Base-by-base conservation (phyloP, 1,140 invertebrate genomes). In the Pomacea maculata region DNA sequence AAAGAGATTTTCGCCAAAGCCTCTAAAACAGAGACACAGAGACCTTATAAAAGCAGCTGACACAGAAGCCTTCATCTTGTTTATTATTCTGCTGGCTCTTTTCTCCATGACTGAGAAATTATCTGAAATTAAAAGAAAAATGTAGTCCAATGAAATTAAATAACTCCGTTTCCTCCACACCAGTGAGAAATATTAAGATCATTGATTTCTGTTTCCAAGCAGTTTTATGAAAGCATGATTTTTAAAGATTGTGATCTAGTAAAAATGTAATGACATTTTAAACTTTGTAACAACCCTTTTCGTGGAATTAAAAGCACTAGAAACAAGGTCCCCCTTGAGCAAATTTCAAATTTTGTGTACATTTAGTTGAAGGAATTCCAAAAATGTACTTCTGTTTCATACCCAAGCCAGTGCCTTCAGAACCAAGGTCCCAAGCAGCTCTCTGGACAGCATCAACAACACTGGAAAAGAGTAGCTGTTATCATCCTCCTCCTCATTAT, bases 51-150 rank as follows among this genome's bases (percentile, higher is more conserved):
- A 80, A 65, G 83, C 45, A 70, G 80, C 34, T 79, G 83, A 85
- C 79, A 87, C 64, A 74, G 83, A 75, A 79, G 82, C 85, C 72
- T 94, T 93, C 94, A 97, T 96, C 74, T 94, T 93, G 64, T 92
- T 91, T 0, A 96, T 88, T n/a, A 96, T 93, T 71, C 91, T 93
- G 70, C 92, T 91, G 0, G 95, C 95, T 25, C 94, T 92, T 25
- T 92, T 92, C 79, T 95, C 93, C 73, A 80, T 68, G 5, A 80
- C 52, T 57, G 71, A n/a, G 15, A 83, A 54, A 19, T 83, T 75
- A 45, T 80, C 79, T 64, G 65, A 72, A 55, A 82, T 34, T 10
- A 21, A 45, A 45, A 54, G 21, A 78, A n/a, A 78, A 6, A 12
- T 61, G 57, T 61, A 1, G 64, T 73, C 11, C 21, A n/a, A 12